Percentiles rank a stretch among this genome's conserved stretches.
These are phyloP conservation scores for Crocidura indochinensis DNA, from an alignment of 2,797 vertebrate genomes.

Conservation along the genomic window DNA sequence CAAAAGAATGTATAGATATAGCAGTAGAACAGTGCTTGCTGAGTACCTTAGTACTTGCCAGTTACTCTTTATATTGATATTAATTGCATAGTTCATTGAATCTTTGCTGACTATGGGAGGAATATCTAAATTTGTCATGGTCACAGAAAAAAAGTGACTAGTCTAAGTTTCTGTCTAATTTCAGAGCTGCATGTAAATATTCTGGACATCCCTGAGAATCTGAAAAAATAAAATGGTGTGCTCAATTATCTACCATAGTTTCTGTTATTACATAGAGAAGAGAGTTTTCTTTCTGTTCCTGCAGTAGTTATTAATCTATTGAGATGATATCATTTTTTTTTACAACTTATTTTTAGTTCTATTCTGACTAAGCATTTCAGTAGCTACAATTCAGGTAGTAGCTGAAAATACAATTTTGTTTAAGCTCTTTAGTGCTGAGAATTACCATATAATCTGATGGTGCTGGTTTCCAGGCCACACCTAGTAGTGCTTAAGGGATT, in stretches of 20 bases:
- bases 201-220: background rate
- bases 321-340: background rate
- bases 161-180: background rate
- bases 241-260: background rate
- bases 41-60: background rate
- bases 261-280: background rate
- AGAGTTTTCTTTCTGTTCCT: background rate
- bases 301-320: background rate
- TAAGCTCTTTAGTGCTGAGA: too few species aligned
- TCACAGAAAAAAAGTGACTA: background rate
- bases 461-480: too few species aligned
- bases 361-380: background rate
- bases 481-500: too few species aligned
- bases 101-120: background rate
- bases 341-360: constrained; percentile 29
- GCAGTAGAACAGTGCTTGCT: background rate
- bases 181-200: background rate
- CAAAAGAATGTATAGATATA: background rate
- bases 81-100: background rate
- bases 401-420: constrained; percentile 44
- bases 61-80: background rate
- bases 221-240: background rate
- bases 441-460: too few species aligned
- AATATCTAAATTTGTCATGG: background rate
- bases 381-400: background rate